These are phyloP conservation scores for Enteromius trimaculatus DNA, from an alignment of 2,797 vertebrate species.

Conservation along the genomic window DNA sequence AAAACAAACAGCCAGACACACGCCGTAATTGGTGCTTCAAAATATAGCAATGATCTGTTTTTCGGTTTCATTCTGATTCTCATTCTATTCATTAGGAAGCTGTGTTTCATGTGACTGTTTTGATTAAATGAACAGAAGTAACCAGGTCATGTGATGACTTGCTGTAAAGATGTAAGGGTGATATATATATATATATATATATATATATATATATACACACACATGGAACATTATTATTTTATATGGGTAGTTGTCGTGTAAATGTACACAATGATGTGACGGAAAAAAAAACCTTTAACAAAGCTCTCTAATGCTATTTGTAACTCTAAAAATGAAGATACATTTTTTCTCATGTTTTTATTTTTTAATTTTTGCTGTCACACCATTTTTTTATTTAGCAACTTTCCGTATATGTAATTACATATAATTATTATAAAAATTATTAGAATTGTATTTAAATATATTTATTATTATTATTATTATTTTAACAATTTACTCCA, in stretches of 20 bases:
- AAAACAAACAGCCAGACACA: slow-evolving; percentile 33
- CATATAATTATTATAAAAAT: not conserved
- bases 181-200: too few relatives aligned
- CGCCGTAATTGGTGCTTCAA: slow-evolving; percentile 29
- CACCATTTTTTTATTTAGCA: too few relatives aligned
- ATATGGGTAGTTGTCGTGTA: too few relatives aligned
- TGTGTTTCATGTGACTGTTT: slow-evolving; percentile 44
- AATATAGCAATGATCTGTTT: not conserved
- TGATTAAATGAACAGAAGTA: not conserved
- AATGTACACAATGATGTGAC: too few relatives aligned
- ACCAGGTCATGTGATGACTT: not conserved
- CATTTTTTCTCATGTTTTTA: too few relatives aligned
- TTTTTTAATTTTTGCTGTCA: too few relatives aligned
- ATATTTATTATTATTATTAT: too few relatives aligned
- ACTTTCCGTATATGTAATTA: not conserved
- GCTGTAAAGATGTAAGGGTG: not conserved
- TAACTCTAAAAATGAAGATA: too few relatives aligned
- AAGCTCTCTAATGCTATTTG: too few relatives aligned
- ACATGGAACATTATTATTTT: not conserved
- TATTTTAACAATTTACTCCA: not conserved
- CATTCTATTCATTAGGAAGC: slow-evolving; percentile 26
- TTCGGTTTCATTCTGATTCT: not conserved
- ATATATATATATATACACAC: too few relatives aligned
- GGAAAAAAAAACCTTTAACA: too few relatives aligned
- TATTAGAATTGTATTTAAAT: not conserved